Evolutionary conservation across 2,113 vertebrate species (phyloP), one percentile per base, ranked within the genome.

Genomic region (Carlito syrichta): DNA sequence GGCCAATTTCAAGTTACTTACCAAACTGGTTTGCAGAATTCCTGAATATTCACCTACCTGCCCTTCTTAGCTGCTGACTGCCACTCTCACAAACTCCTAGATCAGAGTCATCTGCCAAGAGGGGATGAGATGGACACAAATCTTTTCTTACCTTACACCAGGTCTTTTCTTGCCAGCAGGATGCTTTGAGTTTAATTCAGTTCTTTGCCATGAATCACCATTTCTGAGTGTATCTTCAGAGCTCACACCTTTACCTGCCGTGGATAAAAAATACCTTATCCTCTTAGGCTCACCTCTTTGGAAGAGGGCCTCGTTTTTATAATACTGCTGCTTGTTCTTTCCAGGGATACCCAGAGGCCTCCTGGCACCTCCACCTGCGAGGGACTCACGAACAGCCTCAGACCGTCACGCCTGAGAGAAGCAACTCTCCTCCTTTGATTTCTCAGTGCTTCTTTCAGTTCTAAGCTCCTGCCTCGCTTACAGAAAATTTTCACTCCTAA

Each of bases 1-100:
- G 27, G 79, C 43, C 79, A 69, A 78, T 83, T 88, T 96, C 77
- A 93, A 93, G 91, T 84, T 79, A 94, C 92, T 84, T 79, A 94
- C 92, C 86, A 95, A 96, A 96, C 86, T 14, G 2, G 95, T 97
- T 86, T 96, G 43, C 20, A 52, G 17, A 96, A 96, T 97, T 95
- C 91, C 54, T 62, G 60, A 94, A 50, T 78, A 69, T 89, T 95
- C 83, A 63, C 83, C 62, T 60, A 35, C 82, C 69, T 35, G 19
- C 86, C 95, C 68, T 73, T 77, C 84, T 48, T 45, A 62, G 82
- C 78, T 62, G 73, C n/a, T n/a, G 83, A 69, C 62, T 91, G 95
- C 62, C 52, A n/a, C 81, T 48, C n/a, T 22, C 79, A 9, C 20
- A 43, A 8, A 38, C 12, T 11, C 9, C 43, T 22, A 40, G 73